Conservation (phyloP, 35 echinoderm and acorn worm genomes). For the Diadema setosum region DNA sequence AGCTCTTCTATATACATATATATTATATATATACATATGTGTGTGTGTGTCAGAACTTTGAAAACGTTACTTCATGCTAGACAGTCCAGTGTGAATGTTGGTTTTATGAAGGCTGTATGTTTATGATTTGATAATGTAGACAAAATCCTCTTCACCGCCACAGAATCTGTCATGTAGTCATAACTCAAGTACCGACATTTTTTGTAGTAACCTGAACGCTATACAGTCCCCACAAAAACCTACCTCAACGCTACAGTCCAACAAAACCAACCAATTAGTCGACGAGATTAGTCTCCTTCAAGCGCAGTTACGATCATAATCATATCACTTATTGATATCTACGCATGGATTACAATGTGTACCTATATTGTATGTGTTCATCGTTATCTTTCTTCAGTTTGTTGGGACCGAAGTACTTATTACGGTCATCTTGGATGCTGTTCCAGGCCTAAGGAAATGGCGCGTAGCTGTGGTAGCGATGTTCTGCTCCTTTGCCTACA, state of each 20-base stretch:
- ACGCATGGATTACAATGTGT: background rate
- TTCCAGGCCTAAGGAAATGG: background rate
- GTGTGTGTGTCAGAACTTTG: background rate
- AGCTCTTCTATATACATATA: background rate
- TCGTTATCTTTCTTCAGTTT: background rate
- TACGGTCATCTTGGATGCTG: background rate
- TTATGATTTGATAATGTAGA: too few relatives aligned
- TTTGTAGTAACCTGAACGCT: too few relatives aligned
- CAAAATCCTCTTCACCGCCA: too few relatives aligned
- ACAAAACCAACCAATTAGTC: background rate
- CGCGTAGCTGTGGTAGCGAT: background rate
- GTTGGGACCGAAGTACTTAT: background rate
- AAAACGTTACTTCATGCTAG: background rate
- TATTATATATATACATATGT: background rate
- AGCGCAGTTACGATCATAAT: background rate
- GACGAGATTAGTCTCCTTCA: background rate
- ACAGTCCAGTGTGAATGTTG: too few relatives aligned
- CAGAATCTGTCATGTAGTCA: too few relatives aligned
- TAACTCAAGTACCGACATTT: too few relatives aligned
- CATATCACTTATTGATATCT: background rate
- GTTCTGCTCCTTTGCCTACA: background rate
- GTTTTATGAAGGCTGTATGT: too few relatives aligned
- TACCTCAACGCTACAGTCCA: too few relatives aligned
- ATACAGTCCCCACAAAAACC: too few relatives aligned
- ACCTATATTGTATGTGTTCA: background rate